Evolutionary conservation across 2,113 vertebrate species (phyloP), one percentile per base, ranked within the genome.

Genomic region (Uria lomvia): DNA sequence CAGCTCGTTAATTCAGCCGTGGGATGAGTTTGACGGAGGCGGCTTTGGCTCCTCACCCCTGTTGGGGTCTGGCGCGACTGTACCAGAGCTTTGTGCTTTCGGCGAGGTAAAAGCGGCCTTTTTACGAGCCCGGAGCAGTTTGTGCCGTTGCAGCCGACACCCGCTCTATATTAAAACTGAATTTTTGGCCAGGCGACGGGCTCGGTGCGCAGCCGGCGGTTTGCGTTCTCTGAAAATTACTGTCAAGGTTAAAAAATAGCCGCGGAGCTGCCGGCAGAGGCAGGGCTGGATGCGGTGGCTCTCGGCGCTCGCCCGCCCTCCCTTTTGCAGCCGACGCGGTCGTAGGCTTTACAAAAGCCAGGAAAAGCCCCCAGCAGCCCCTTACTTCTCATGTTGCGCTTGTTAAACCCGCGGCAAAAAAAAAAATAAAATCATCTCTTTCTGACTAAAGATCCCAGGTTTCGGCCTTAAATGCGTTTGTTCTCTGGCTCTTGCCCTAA

Each of bases 281-380:
- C 11, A 36, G 76, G 56, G 29, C 16, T 52, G 34, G 60, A 34
- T 27, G 58, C 6, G 3, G 15, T 12, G 43, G 29, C 5, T 38
- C 40, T 59, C 5, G 3, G 40, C 2, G 0, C 75, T 34, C 5
- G 1, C n/a, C 67, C 4, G 24, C 36, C 23, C 70, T 43, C 52
- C 43, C 8, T n/a, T 24, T 19, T 13, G n/a, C 76, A 8, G 34
- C 47, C 2, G 16, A 7, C 1, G 1, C 40, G 0, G 15, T 22
- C 17, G 9, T 8, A 23, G 50, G 19, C 18, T 43, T 32, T 40
- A 12, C 36, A 20, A 15, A 52, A 14, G 3, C 3, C 6, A 23
- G 43, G 47, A 8, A 7, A 30, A 76, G 4, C 6, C n/a, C 43
- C 1, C 5, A 17, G 42, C 34, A 5, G 5, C 24, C 24, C 43